Evolutionary conservation across 2,113 vertebrate species (phyloP), one percentile per base, ranked within the genome.

Genomic region (Hippopotamus amphibius): DNA sequence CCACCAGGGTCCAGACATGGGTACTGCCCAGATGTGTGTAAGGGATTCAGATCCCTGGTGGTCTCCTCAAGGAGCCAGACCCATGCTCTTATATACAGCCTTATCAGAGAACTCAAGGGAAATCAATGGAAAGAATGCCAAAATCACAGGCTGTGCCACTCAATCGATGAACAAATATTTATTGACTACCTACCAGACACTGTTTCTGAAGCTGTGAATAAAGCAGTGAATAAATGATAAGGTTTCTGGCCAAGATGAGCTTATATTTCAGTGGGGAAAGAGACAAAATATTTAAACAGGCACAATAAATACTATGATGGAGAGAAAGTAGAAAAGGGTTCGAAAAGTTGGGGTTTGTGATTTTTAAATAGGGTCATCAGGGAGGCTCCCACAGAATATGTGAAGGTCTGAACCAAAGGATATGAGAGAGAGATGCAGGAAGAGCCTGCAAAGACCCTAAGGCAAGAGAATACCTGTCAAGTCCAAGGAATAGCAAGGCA

Each of bases 101-200:
- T 86, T 72, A 85, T 57, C 22, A 59, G 53, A 79, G 41, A 96
- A 81, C 37, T 41, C 7, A 0, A 50, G 21, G 7, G 33, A 87
- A 82, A 68, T 41, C 16, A 41, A 8, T 19, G 21, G 21, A 33
- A 95, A 59, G 37, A 95, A 95, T 50, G 24, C 50, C 92, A 74
- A 79, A 81, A 61, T 88, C 59, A 81, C 5, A 92, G 41, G 19
- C 26, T 59, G 17, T 26, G 5, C 46, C 24, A 93, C 41, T 79
- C 72, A 95, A 21, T 93, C 59, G 59, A 46, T 77, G 85, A 69
- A 65, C 46, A 93, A 96, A 72, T 33, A 93, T 53, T 82, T 95
- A 82, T 4, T 89, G 68, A 93, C 61, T 84, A 53, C 19, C 37
- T 90, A 43, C n/a, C 50, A 93, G n/a, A 53, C 4, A 24, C 26